phyloP scores from a whole-genome alignment of 2,113 vertebrate species.

The Channa argus region DNA sequence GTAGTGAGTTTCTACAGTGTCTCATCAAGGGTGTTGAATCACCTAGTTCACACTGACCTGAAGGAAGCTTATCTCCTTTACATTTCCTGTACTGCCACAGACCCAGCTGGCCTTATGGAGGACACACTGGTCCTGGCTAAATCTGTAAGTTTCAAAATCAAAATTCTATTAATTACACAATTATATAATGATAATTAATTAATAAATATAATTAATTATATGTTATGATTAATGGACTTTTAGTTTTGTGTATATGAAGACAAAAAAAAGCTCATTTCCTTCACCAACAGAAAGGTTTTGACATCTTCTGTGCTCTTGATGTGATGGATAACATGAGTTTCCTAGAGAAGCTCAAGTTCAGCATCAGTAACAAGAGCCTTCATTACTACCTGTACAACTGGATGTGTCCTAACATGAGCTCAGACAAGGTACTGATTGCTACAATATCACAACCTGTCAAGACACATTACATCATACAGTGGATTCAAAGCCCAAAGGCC shows the following conservation, averaged over 20 bases:
- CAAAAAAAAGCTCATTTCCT: not conserved
- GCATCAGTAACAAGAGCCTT: slow-evolving; percentile 85
- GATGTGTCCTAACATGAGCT: slow-evolving; percentile 92
- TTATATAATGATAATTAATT: too few relatives aligned
- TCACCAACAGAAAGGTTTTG: slow-evolving; percentile 88
- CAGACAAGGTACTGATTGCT: slow-evolving; percentile 88
- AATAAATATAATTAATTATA: not conserved
- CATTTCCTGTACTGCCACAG: slow-evolving; percentile 86
- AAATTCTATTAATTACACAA: not conserved
- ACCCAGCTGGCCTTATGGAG: slow-evolving; percentile 89
- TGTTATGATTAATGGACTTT: too few relatives aligned
- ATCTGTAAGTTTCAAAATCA: slow-evolving; percentile 83
- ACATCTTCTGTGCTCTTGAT: slow-evolving; percentile 92
- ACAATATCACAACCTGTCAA: not conserved
- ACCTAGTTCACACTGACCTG: slow-evolving; percentile 89
- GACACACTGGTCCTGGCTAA: slow-evolving; percentile 92
- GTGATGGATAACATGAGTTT: slow-evolving; percentile 95
- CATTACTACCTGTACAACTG: slow-evolving; percentile 99
- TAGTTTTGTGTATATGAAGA: not conserved
- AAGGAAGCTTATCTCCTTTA: slow-evolving; percentile 92
- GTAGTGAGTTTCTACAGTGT: slow-evolving; percentile 93
- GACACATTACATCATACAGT: not conserved
- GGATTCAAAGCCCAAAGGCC: not conserved
- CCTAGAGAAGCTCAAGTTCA: slow-evolving; percentile 95
- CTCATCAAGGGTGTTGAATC: slow-evolving; percentile 92